Base-by-base conservation (phyloP, 2,797 vertebrate genomes). In the Molothrus ater region DNA sequence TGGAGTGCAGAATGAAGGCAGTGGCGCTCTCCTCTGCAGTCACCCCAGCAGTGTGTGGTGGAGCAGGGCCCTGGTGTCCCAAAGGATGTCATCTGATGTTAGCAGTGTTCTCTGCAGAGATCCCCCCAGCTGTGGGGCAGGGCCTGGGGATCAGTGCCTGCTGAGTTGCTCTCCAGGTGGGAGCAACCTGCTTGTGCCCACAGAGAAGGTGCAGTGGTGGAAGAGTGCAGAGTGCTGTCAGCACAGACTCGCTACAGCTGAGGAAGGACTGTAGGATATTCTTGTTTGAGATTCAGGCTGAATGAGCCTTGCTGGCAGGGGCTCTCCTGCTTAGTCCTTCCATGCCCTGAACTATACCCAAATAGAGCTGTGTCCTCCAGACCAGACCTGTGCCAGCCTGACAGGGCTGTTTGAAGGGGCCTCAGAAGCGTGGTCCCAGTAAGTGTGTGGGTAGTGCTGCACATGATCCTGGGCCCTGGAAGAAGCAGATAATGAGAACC, bases 41-140 rank as follows among this genome's bases (percentile, higher is more conserved):
- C 16, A 3, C 20, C 22, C 17, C 2, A 1, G 34, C 1, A 8
- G 69, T 24, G 18, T 2, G 22, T 2, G 5, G 12, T 2, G 21
- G 20, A 73, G 42, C 71, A 91, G 71, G 50, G 56, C 26, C 11
- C 15, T 10, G 0, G 19, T 56, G 79, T 50, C 69, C 78, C 45
- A 34, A 24, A 60, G 40, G 42, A 19, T 0, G 0, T 40, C 15
- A 79, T 28, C 32, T 71, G 59, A 17, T 9, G 3, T 66, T 51
- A 50, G 43, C 2, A 11, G 31, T 20, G 20, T 19, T 65, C 22
- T 24, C 57, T 19, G 13, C 31, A 51, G 53, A 65, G 47, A 9
- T 71, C 69, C 68, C 26, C 54, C 40, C 68, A 51, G 28, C 53
- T 40, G 40, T 53, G 22, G 48, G 70, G 54, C 28, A 56, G 59